Base-by-base conservation (phyloP, 2,888 invertebrate species). In the Trileptium ribeirensis region DNA sequence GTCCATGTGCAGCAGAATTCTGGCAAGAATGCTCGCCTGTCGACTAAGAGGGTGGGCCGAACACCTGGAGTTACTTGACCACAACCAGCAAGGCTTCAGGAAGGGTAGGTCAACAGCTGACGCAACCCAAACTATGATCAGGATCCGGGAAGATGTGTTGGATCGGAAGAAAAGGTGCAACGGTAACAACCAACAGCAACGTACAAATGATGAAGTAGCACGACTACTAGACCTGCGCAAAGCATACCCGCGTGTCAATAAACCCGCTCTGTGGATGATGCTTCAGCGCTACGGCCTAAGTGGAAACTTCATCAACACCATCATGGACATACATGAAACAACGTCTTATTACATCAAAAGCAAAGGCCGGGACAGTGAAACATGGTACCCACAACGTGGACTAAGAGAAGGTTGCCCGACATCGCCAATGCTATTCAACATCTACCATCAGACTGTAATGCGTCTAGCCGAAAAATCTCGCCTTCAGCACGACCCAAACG, bases 221-320 rank as follows among this genome's bases (percentile, higher is more conserved):
- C 15, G 15, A 15, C 33, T 70, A n/a, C 70, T 70, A 19, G 70
- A 70, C 36, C 70, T 70, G 3, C 70, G 36, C 3, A 70, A 70
- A 70, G 33, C 70, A n/a, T 70, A 70, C 36, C 70, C 70, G n/a
- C 15, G 70, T 19, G 70, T 70, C 70, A 70, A 36, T n/a, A 70
- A 70, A 31, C 70, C 70, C 15, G 36, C 36, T 36, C 70, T 70
- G 8, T 70, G 36, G 36, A 15, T 19, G n/a, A 29, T 70, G 33
- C 33, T 70, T 33, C 70, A 70, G 36, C 70, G 70, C 3, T 70
- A 70, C n/a, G 70, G 70, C 33, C 8, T 70, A 31, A 33, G 31
- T 31, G 70, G 70, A 8, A 70, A 70, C 70, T 70, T 8, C 33
- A 15, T 31, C 31, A 8, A 70, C 15, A 36, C 36, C 70, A 70